Evolutionary conservation across 2,888 invertebrate species (phyloP), one percentile per base, ranked within the genome.

Genomic region (Melanophora roralis): DNA sequence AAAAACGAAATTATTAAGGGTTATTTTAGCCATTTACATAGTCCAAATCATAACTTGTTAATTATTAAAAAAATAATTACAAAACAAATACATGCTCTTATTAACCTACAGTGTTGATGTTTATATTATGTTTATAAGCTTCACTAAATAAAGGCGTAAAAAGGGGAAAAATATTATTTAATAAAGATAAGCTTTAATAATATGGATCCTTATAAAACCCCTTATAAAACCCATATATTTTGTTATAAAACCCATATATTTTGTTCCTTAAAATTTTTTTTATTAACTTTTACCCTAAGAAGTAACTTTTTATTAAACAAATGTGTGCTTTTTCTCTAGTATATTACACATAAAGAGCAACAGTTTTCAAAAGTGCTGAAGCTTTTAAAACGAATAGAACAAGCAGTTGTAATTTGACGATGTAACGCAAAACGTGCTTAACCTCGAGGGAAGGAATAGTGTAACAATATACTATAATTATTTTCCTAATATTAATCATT

Each of bases 111-210:
- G 85, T 86, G 85, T 86, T 86, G 85, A 83, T 85, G 85, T 84
- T 86, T 86, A 12, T 85, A 85, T 27, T 27, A 6, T 83, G 84
- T 86, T 86, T 86, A 86, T 84, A 86, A 84, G 86, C 84, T 85
- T 86, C 86, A 86, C 86, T 86, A 86, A 86, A 83, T 83, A 83
- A 84, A 85, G 83, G n/a, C 11, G n/a, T 14, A 27, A 3, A 47
- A 21, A 38, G 36, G 12, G 8, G 16, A 4, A 45, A 16, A 6
- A n/a, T n/a, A n/a, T n/a, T n/a, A n/a, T n/a, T n/a, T n/a, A n/a
- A n/a, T n/a, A n/a, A n/a, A n/a, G n/a, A n/a, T n/a, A n/a, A n/a
- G n/a, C n/a, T n/a, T n/a, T n/a, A n/a, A n/a, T n/a, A n/a, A n/a
- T n/a, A n/a, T n/a, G n/a, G n/a, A n/a, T n/a, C n/a, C n/a, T n/a